Base-by-base conservation (phyloP, 92 coral and sea anemone genomes). In the Umimayanthus kanabou region DNA sequence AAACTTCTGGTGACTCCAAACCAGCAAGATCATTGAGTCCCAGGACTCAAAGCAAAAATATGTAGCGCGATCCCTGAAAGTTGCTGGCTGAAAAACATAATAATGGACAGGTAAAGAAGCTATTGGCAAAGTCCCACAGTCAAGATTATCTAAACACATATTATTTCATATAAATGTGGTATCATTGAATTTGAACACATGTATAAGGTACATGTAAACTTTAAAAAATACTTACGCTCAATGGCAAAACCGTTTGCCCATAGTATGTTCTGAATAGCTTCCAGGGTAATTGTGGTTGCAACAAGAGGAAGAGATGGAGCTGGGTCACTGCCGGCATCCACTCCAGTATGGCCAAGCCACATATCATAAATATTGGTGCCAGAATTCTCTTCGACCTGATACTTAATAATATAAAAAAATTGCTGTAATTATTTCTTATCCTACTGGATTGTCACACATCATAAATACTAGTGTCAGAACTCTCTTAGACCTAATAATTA, bases 231-330 rank as follows among this genome's bases (percentile, higher is more conserved):
- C 90, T 55, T 82, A 95, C 97, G 92, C 50, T 90, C 97, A n/a
- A 92, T 93, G 22, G 94, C 91, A 50, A 82, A 95, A 8, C 97
- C 99, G 81, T 82, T 93, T 25, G 93, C 89, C 87, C 93, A 93
- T 15, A 97, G 85, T 58, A 94, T 76, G 75, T 89, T 94, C 84
- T 97, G 98, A 39, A 97, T 97, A n/a, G 96, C 97, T 87, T 97
- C 99, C 9, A 95, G 88, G 6, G 98, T 97, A 28, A 97, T 92
- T 33, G 99, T 97, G 37, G 97, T 90, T 1, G 99, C 99, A 8
- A 95, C 88, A 45, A 97, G 89, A 4, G 99, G 99, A 16, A 93
- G 95, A n/a, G 97, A 97, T 55, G 98, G 82, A 4, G 96, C 71
- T 45, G 85, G 0, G 14, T 53, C 88, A 14, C 71, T 23, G 7